A percentile compares a stretch with the other conserved stretches of the same genome.
phyloP scores from a whole-genome alignment of 2,888 invertebrate genomes.

The Formica aserva region DNA sequence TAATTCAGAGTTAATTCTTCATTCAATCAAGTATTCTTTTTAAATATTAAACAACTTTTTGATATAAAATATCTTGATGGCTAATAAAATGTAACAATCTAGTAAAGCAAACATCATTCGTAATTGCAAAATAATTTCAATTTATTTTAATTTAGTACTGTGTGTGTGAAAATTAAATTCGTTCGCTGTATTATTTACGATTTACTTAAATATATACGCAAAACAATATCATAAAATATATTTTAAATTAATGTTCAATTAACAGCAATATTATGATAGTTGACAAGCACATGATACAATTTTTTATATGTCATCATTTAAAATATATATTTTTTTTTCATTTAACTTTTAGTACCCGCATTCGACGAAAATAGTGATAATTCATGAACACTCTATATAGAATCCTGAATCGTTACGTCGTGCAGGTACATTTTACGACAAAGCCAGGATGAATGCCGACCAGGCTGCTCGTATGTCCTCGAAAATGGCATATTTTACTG shows the following conservation, averaged over 20 bases:
- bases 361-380: constrained; percentile 4
- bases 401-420: not conserved
- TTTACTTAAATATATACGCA: not conserved
- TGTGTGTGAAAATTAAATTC: not conserved
- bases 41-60: not conserved
- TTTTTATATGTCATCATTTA: not conserved
- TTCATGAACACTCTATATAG: not conserved
- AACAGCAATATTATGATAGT: not conserved
- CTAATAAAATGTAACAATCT: not conserved
- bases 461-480: not conserved
- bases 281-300: not conserved
- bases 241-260: not conserved
- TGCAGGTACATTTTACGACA: constrained; percentile 8
- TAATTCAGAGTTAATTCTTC: not conserved
- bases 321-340: not conserved
- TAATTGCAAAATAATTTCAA: not conserved
- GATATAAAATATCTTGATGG: not conserved
- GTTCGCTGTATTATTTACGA: not conserved
- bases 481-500: constrained; percentile 7
- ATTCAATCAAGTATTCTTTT: not conserved
- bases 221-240: not conserved
- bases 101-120: not conserved
- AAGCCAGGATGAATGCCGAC: not conserved
- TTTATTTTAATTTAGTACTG: not conserved
- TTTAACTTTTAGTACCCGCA: not conserved